These are phyloP conservation scores for Ictalurus furcatus DNA, from an alignment of 2,113 vertebrate genomes.

Conservation along the genomic window DNA sequence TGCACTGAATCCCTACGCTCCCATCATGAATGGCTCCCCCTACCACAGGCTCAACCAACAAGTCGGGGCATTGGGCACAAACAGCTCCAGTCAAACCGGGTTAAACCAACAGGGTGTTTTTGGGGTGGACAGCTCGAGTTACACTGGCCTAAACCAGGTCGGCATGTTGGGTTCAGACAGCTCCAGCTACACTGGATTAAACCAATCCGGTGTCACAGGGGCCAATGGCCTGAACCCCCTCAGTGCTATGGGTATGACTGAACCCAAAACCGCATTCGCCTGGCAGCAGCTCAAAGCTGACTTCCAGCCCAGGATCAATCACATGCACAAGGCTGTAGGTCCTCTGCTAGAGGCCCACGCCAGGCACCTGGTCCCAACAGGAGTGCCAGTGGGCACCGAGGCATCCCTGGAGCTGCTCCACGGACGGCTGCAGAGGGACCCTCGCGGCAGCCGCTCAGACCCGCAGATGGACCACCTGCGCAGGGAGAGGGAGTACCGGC, in stretches of 20 bases:
- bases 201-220: constrained; percentile 62
- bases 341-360: constrained; percentile 67
- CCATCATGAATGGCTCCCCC: constrained; percentile 74
- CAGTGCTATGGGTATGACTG: constrained; percentile 67
- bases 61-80: constrained; percentile 54
- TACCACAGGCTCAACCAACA: constrained; percentile 69
- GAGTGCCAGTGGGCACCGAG: constrained; percentile 68
- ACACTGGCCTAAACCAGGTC: constrained; percentile 69
- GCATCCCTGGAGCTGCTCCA: constrained; percentile 73
- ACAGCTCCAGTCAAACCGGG: constrained; percentile 67
- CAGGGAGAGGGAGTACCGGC: constrained; percentile 73
- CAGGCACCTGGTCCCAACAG: constrained; percentile 61
- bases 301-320: constrained; percentile 83
- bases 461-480: constrained; percentile 79
- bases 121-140: constrained; percentile 69
- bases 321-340: constrained; percentile 78
- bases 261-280: constrained; percentile 81
- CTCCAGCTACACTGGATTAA: constrained; percentile 67
- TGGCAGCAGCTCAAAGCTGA: constrained; percentile 87
- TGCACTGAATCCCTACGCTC: constrained; percentile 65
- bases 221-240: constrained; percentile 53
- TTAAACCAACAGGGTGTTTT: constrained; percentile 67
- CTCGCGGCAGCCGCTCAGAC: constrained; percentile 76
- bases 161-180: constrained; percentile 54
- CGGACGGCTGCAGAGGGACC: constrained; percentile 73